Evolutionary conservation across 2,113 vertebrate species (phyloP), one percentile per base, ranked within the genome.

Genomic region (Seriola aureovittata): DNA sequence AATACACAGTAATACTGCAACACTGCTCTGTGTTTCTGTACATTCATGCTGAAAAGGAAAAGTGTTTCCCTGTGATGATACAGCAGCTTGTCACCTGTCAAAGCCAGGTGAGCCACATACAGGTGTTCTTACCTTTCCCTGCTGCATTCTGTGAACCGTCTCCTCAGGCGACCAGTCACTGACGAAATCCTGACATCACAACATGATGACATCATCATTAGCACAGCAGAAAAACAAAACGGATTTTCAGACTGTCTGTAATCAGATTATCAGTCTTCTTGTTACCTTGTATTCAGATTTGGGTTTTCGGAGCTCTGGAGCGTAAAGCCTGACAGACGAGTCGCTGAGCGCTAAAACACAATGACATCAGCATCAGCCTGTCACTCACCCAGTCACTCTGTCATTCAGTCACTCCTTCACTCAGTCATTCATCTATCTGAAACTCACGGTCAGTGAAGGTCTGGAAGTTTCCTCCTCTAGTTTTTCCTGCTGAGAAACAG

Each of bases 271-370:
- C 10, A 38, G 19, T 5, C 1, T 23, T 19, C 14, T 2, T 32
- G 3, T 71, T 82, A 99, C 98, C 96, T 97, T 97, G 83, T 96
- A 97, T 19, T 99, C 97, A 32, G 96, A 95, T 81, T 95, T 99
- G 0, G 98, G 96, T 85, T 96, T 97, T 55, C 97, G 92, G 63
- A 99, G 91, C 80, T 98, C 97, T 38, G 98, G 98, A 72, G 97
- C 96, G 0, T 95, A 97, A 70, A 81, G 95, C 85, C 96, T 96
- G 70, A 86, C 76, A 70, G 96, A 89, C 0, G 92, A 81, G 25
- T 98, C 97, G 1, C 91, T 93, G 62, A 97, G 80, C 40, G 93
- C 97, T 99, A 65, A 63, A 82, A 85, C 23, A 76, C 19, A 71
- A 29, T 80, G 16, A 38, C 0, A 55, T 55, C 68, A 77, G 58